Conservation (phyloP, 1,140 invertebrate genomes). For the Patella vulgata region DNA sequence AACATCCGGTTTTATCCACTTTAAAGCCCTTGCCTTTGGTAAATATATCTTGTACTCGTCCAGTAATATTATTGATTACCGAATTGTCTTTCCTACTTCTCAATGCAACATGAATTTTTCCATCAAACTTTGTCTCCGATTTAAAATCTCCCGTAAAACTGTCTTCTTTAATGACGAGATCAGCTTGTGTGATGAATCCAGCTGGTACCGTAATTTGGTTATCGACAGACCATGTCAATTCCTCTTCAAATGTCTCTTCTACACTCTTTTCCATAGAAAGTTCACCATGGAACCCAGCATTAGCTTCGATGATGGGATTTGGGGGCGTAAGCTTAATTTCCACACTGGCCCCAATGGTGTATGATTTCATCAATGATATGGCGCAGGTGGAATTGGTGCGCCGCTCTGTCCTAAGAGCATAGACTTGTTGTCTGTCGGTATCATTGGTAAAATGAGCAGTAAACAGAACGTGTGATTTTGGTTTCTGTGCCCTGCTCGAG, state of each 20-base stretch:
- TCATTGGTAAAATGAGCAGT: constrained; percentile 55
- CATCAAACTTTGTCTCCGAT: constrained; percentile 63
- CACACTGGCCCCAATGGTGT: constrained; percentile 44
- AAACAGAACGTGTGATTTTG: constrained; percentile 54
- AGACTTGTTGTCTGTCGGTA: constrained; percentile 48
- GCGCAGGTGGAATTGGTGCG: constrained; percentile 54
- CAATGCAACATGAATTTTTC: constrained; percentile 64
- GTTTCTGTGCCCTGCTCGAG: constrained; percentile 34
- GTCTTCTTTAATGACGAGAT: constrained; percentile 69
- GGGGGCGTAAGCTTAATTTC: constrained; percentile 47
- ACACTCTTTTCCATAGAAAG: constrained; percentile 63
- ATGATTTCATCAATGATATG: constrained; percentile 45
- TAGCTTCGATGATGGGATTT: constrained; percentile 67
- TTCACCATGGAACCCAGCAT: constrained; percentile 69
- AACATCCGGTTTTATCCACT: constrained; percentile 46
- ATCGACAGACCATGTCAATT: constrained; percentile 68
- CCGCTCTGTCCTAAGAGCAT: constrained; percentile 54
- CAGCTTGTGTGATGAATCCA: constrained; percentile 65
- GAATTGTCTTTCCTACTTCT: constrained; percentile 60
- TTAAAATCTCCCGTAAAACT: constrained; percentile 67
- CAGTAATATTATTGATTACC: constrained; percentile 52
- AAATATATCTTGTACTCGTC: constrained; percentile 60
- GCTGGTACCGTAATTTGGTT: constrained; percentile 67
- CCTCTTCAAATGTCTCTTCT: constrained; percentile 66
- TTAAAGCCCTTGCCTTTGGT: constrained; percentile 52